phyloP scores from a whole-genome alignment of 2,888 invertebrate species.

The Nephrotoma guestfalica region DNA sequence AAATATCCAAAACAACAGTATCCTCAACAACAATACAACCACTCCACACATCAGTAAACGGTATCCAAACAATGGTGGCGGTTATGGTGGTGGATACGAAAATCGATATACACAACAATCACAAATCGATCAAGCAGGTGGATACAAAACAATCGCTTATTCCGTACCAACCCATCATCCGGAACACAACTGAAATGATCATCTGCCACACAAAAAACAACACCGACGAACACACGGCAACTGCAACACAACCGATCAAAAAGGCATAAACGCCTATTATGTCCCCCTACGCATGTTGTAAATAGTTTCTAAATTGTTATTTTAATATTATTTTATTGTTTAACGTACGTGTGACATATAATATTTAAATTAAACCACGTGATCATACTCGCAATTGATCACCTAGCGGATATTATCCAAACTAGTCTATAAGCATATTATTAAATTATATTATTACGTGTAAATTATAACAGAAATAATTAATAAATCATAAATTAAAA shows the following conservation, averaged over 20 bases:
- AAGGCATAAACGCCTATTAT: not conserved
- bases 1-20: not conserved
- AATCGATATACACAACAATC: conserved; percentile 14
- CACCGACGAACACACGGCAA: not conserved
- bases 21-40: not conserved
- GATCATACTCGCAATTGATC: not conserved
- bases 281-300: not conserved
- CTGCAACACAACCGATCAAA: not conserved
- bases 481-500: not conserved
- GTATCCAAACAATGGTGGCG: not conserved
- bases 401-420: not conserved
- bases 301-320: not conserved
- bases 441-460: not conserved
- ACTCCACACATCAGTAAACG: not conserved
- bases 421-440: not conserved
- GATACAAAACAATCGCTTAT: conserved; percentile 21
- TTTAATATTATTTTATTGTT: not conserved
- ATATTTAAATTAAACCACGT: not conserved
- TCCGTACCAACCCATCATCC: conserved; percentile 14
- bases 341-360: not conserved
- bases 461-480: not conserved
- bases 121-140: conserved; percentile 9
- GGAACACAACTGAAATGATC: not conserved
- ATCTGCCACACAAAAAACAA: not conserved
- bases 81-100: not conserved